These are phyloP conservation scores for Pica pica DNA, from an alignment of 2,113 vertebrate species.

Conservation along the genomic window DNA sequence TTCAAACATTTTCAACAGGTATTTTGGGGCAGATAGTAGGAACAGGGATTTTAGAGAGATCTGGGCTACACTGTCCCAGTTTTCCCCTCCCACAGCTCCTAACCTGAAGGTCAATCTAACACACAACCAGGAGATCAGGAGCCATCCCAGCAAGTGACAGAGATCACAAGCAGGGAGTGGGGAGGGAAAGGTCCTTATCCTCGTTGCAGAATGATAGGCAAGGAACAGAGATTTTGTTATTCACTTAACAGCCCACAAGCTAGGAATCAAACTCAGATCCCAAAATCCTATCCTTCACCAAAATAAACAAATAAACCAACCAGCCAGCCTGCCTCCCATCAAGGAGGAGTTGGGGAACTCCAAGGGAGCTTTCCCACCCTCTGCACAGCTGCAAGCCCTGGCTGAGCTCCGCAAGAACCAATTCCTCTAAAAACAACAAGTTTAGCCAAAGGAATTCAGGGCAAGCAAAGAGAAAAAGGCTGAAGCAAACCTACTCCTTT, in stretches of 20 bases:
- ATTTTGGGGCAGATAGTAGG: neutral
- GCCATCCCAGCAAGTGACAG: neutral
- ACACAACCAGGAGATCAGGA: neutral
- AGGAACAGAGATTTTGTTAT: neutral
- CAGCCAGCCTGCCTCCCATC: neutral
- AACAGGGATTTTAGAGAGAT: neutral
- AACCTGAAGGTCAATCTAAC: neutral
- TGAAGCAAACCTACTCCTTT: neutral
- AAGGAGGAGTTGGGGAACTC: neutral
- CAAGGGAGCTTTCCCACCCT: neutral
- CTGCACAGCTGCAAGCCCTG: neutral
- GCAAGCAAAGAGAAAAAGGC: neutral
- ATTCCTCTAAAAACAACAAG: neutral
- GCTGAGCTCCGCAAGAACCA: neutral
- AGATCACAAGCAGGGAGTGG: neutral
- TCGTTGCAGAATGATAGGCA: rapidly evolving
- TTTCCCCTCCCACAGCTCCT: neutral
- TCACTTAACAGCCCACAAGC: neutral
- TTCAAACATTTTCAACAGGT: neutral
- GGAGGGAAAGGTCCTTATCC: neutral
- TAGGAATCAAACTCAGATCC: neutral
- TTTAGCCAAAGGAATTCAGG: neutral
- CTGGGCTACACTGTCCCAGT: neutral
- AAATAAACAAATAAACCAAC: neutral
- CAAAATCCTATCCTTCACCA: neutral